phyloP scores from a whole-genome alignment of 2,888 invertebrate genomes.

The Pristionchus arcanus region DNA sequence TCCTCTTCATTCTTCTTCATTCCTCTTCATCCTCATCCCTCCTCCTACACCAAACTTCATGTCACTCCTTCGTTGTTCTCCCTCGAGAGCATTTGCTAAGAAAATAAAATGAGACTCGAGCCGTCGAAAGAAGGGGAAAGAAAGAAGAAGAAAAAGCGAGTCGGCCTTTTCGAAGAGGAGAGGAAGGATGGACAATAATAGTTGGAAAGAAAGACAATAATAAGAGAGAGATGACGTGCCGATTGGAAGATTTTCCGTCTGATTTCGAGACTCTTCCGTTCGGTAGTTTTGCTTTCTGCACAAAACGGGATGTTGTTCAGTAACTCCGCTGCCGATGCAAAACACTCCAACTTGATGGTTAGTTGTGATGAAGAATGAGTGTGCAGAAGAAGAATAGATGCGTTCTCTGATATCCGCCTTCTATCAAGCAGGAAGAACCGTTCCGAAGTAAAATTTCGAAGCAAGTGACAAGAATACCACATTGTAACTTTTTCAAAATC shows the following conservation, averaged over 20 bases:
- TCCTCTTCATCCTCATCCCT: background rate
- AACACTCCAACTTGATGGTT: no score
- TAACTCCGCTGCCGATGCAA: no score
- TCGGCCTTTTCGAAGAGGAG: background rate
- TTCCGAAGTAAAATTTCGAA: no score
- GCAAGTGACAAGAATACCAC: no score
- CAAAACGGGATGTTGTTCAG: no score
- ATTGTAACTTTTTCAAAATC: no score
- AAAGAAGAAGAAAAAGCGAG: conserved; percentile 30
- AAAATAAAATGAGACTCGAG: conserved; percentile 56
- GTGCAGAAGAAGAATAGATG: background rate
- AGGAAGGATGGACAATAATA: background rate
- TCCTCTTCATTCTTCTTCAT: background rate
- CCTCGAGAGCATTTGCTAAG: conserved; percentile 53
- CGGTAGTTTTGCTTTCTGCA: no score
- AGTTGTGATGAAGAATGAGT: background rate
- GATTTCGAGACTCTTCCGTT: background rate
- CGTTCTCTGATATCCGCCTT: no score
- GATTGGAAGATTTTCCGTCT: background rate
- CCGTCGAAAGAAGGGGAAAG: conserved; percentile 44
- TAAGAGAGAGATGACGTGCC: background rate
- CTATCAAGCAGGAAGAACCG: no score
- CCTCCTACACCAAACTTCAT: conserved; percentile 49
- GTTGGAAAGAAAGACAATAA: background rate
- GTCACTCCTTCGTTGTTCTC: conserved; percentile 17